A percentile compares a stretch with the other conserved stretches of the same genome.
Evolutionary conservation across 2,797 vertebrate genomes (phyloP).

Genomic region (Pyrocephalus nanus): DNA sequence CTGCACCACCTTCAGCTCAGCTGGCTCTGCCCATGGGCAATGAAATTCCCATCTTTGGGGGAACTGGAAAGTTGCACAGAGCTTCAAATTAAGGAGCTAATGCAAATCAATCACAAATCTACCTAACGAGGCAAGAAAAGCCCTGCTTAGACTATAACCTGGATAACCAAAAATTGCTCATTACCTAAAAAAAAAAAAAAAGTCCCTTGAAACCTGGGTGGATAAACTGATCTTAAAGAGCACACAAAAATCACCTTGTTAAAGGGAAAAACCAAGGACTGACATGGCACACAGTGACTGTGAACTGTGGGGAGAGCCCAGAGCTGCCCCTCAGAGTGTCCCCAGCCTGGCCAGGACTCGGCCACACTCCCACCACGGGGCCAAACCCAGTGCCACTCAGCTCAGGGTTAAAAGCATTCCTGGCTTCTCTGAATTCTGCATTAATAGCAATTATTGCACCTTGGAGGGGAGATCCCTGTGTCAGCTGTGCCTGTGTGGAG

Average conservation of each 20-base stretch:
- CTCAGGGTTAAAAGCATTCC: not conserved
- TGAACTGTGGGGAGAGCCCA: not conserved
- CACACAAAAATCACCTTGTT: not conserved
- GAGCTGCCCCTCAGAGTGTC: not conserved
- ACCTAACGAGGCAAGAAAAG: not conserved
- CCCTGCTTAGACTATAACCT: not conserved
- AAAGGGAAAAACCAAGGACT: not conserved
- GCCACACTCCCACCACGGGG: not conserved
- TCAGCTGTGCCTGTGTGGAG: not conserved
- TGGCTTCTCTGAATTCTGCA: not conserved
- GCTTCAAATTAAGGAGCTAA: not conserved
- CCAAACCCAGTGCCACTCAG: not conserved
- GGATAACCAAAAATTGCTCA: not conserved
- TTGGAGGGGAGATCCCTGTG: not conserved
- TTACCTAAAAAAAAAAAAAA: not conserved
- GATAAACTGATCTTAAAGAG: not conserved
- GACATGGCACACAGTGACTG: rapidly evolving
- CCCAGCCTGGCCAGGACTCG: not conserved
- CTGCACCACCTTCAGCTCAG: not conserved
- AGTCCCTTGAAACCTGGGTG: not conserved
- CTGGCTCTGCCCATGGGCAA: not conserved
- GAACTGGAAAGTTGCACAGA: not conserved
- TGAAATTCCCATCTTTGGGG: not conserved
- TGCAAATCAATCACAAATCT: not conserved
- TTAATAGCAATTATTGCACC: not conserved